phyloP scores from a whole-genome alignment of 2,113 vertebrate genomes.

The Pipra filicauda region DNA sequence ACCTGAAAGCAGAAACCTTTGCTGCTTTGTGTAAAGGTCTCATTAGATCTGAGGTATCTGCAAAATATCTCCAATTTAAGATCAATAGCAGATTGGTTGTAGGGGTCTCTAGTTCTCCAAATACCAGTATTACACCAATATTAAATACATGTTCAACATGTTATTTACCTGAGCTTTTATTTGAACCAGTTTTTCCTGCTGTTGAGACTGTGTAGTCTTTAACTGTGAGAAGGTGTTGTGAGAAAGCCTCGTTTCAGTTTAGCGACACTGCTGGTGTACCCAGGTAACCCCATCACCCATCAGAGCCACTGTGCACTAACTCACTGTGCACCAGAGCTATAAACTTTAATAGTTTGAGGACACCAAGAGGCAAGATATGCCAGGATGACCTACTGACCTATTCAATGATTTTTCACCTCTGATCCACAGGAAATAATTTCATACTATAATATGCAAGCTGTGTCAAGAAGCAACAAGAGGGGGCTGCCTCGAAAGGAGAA shows the following conservation, averaged over 20 bases:
- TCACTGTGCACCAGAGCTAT: not conserved
- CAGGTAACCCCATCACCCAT: not conserved
- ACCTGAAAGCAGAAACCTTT: not conserved
- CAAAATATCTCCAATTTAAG: not conserved
- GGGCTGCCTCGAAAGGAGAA: not conserved
- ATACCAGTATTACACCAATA: not conserved
- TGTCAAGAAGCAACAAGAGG: not conserved
- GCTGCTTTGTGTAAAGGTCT: not conserved
- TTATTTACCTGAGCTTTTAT: not conserved
- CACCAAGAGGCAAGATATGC: not conserved
- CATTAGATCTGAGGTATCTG: not conserved
- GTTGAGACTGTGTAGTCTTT: not conserved
- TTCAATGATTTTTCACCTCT: not conserved
- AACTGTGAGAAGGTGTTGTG: not conserved
- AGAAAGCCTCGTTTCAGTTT: not conserved
- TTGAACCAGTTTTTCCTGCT: not conserved
- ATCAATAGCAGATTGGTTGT: not conserved
- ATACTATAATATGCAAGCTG: not conserved
- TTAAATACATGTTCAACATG: not conserved
- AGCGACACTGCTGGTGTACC: not conserved
- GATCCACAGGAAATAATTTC: not conserved
- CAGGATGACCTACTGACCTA: not conserved
- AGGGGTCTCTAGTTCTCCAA: not conserved
- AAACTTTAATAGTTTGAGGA: not conserved
- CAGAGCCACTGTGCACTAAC: not conserved